Evolutionary conservation across 2,113 vertebrate genomes (phyloP).

Genomic region (Myiozetetes cayanensis): DNA sequence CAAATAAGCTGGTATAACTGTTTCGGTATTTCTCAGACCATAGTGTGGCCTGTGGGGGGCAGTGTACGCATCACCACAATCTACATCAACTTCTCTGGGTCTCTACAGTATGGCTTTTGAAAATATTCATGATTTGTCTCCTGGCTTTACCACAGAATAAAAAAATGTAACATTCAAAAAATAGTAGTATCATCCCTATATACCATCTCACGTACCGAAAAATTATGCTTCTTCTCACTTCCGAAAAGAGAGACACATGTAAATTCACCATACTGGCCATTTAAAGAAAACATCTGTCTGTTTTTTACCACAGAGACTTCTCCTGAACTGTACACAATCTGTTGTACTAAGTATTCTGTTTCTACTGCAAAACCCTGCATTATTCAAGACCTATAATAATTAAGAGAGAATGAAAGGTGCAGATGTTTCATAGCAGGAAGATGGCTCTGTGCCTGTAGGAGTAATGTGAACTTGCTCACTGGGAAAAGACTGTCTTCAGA

Average conservation of each 20-base stretch:
- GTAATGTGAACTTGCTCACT: background rate
- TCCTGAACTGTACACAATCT: background rate
- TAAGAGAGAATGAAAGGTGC: background rate
- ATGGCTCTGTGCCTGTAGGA: background rate
- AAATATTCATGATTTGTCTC: background rate
- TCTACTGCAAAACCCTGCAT: background rate
- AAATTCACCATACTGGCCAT: background rate
- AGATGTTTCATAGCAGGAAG: background rate
- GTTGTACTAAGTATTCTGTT: background rate
- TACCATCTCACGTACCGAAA: background rate
- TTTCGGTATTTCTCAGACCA: background rate
- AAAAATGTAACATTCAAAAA: background rate
- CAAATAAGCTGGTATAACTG: background rate
- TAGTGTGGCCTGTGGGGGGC: background rate
- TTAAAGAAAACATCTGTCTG: background rate
- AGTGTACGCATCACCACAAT: background rate
- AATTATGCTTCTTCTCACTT: background rate
- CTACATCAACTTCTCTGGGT: background rate
- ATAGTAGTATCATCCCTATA: background rate
- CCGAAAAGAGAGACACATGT: background rate
- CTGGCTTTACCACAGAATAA: background rate
- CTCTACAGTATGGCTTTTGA: background rate
- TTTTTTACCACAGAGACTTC: background rate
- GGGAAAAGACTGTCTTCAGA: background rate
- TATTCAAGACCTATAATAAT: background rate